These are phyloP conservation scores for Agrochola circellaris DNA, from an alignment of 2,888 invertebrate species.

Conservation along the genomic window DNA sequence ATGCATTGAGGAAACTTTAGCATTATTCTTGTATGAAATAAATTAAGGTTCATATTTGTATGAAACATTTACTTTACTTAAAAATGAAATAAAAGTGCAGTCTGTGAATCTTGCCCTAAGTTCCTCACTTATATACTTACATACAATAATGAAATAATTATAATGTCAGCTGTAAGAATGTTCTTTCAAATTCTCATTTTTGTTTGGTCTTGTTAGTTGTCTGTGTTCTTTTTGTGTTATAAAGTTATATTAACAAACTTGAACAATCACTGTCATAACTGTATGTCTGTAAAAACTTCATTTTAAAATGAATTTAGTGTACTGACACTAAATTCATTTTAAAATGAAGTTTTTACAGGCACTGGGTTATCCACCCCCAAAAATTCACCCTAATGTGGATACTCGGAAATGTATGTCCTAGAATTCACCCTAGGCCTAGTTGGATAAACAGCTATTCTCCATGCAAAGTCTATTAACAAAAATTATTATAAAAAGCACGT, in stretches of 20 bases:
- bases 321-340: no score
- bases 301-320: no score
- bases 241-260: neutral
- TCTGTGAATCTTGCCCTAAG: neutral
- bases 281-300: no score
- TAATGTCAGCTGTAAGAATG: no score
- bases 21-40: constrained; percentile 4
- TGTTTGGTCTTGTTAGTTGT: neutral
- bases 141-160: neutral
- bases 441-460: no score
- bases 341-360: neutral
- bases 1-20: constrained; percentile 27
- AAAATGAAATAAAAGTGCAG: neutral
- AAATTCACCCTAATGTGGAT: no score
- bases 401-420: no score
- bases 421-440: no score
- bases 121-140: neutral
- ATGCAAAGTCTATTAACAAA: no score
- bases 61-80: neutral
- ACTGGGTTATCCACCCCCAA: no score
- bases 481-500: neutral
- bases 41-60: neutral
- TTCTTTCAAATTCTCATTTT: neutral
- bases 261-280: neutral
- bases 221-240: neutral